Base-by-base conservation (phyloP, 2,888 invertebrate genomes). In the Orchestes rusci region DNA sequence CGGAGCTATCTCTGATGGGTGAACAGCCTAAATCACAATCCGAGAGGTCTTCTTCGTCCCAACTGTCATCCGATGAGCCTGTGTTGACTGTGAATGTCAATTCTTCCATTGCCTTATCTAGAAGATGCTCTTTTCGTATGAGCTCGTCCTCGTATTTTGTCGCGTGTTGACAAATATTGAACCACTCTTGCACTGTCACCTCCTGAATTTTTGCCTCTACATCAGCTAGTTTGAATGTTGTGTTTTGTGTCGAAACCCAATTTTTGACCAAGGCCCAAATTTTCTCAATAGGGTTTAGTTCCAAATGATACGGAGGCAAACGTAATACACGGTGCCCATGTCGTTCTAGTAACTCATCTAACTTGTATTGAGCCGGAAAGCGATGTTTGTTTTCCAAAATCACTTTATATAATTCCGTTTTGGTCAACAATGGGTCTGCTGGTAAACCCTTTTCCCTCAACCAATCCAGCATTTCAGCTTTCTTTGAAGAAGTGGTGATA, bases 301-400 rank as follows among this genome's bases (percentile, higher is more conserved):
- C 59, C 36, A 59, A 59, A 34, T 61, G 56, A 28, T 61, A 61
- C 1, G 63, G 62, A 20, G 62, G 62, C 46, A 64, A 42, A 27
- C 61, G 49, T 15, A 64, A 41, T 5, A 62, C 56, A 33, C 55
- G 23, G 16, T 57, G 59, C 33, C 59, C 57, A 37, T 59, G 35
- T n/a, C 40, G 50, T 41, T 40, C 50, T 17, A 59, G 53, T 41
- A 61, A 55, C 41, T 62, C 53, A n/a, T n/a, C n/a, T n/a, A n/a
- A n/a, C n/a, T n/a, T n/a, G n/a, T n/a, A n/a, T n/a, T n/a, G n/a
- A n/a, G n/a, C n/a, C n/a, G n/a, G n/a, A n/a, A n/a, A n/a, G n/a
- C n/a, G n/a, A n/a, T n/a, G n/a, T n/a, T n/a, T n/a, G n/a, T n/a
- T n/a, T n/a, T n/a, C n/a, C n/a, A n/a, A n/a, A n/a, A n/a, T n/a